Evolutionary conservation across 2,888 invertebrate species (phyloP).

Genomic region (Theodoxus fluviatilis): DNA sequence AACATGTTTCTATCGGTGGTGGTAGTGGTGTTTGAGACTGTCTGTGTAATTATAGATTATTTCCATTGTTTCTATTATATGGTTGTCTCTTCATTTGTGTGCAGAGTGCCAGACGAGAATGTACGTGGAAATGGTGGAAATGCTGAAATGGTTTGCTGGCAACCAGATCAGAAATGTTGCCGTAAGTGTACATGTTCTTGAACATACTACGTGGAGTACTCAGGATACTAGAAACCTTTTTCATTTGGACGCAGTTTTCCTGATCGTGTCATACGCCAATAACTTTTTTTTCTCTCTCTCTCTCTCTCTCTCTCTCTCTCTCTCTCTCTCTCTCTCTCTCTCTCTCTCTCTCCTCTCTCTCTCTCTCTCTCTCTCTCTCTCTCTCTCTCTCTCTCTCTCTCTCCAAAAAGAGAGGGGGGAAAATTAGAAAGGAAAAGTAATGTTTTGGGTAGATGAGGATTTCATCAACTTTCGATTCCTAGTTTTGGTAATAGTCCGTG

Average conservation of each 20-base stretch:
- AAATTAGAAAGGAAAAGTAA: background rate
- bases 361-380: conserved; percentile 20
- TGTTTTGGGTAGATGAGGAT: background rate
- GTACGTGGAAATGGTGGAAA: conserved; percentile 69
- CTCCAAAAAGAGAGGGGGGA: background rate
- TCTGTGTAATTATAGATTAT: too few species aligned
- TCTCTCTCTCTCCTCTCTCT: background rate
- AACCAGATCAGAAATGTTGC: conserved; percentile 94
- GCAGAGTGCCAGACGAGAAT: conserved; percentile 42
- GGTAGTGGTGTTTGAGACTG: too few species aligned
- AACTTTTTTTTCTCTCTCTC: background rate
- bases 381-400: conserved; percentile 2
- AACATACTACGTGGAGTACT: background rate
- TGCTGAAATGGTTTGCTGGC: conserved; percentile 94
- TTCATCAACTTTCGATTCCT: too few species aligned
- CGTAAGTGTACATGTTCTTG: conserved; percentile 53
- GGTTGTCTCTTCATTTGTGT: background rate
- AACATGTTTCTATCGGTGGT: too few species aligned
- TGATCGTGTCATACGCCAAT: too few species aligned
- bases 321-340: conserved; percentile 12
- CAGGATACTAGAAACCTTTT: too few species aligned
- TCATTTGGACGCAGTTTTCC: too few species aligned
- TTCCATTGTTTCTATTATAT: background rate
- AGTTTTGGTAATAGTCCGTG: too few species aligned
- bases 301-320: conserved; percentile 1